These are phyloP conservation scores for Platerodrilus igneus DNA, from an alignment of 2,888 invertebrate genomes.

Conservation along the genomic window DNA sequence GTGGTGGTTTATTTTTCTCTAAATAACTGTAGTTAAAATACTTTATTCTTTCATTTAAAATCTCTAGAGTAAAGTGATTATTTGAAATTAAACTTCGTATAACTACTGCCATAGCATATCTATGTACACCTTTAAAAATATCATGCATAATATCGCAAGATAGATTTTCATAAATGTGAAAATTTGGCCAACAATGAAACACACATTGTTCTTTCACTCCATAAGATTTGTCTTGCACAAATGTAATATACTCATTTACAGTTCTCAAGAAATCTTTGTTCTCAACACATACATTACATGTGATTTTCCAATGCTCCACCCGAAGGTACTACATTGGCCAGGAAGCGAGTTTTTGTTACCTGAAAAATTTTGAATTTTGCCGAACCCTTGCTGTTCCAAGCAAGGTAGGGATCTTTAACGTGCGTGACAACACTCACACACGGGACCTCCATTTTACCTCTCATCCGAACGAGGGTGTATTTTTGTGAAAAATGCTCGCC, in stretches of 20 bases:
- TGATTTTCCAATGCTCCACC: too few relatives aligned
- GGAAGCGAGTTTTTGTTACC: background rate
- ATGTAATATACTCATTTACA: background rate
- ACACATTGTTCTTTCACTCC: conserved; percentile 31
- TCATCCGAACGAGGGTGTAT: too few relatives aligned
- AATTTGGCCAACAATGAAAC: conserved; percentile 30
- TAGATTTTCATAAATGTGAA: conserved; percentile 34
- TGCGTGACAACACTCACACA: too few relatives aligned
- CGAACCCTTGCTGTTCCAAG: too few relatives aligned
- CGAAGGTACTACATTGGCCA: too few relatives aligned
- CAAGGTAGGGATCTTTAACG: too few relatives aligned
- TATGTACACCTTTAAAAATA: conserved; percentile 30
- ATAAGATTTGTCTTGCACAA: conserved; percentile 22
- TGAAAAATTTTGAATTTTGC: too few relatives aligned
- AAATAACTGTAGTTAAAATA: conserved; percentile 24
- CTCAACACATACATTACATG: too few relatives aligned
- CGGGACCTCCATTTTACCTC: too few relatives aligned
- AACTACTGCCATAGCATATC: conserved; percentile 34
- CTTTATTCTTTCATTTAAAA: conserved; percentile 27
- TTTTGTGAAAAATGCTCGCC: too few relatives aligned
- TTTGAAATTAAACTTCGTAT: conserved; percentile 26
- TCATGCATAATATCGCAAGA: conserved; percentile 39
- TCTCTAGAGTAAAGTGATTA: conserved; percentile 17
- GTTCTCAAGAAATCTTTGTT: background rate
- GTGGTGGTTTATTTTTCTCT: conserved; percentile 27